Evolutionary conservation across 2,888 invertebrate genomes (phyloP).

Genomic region (Geophilus truncorum): DNA sequence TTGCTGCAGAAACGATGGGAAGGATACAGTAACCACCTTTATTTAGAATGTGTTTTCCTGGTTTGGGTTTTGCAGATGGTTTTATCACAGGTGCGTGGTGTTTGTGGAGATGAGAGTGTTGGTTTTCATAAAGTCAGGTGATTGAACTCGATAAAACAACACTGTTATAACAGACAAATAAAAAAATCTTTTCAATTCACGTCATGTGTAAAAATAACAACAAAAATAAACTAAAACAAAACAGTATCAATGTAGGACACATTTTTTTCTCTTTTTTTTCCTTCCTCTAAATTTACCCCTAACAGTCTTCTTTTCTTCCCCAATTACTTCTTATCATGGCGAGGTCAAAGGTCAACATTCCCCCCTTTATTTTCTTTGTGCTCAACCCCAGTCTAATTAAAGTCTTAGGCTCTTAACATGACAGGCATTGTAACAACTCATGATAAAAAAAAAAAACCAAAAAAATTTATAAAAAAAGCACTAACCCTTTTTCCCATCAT

Average conservation of each 20-base stretch:
- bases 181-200: not conserved
- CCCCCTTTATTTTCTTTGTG: not conserved
- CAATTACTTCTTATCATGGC: not conserved
- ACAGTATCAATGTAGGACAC: not conserved
- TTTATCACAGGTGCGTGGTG: not conserved
- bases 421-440: no score
- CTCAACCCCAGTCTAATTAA: not conserved
- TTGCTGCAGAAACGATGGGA: not conserved
- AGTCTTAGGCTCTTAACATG: not conserved
- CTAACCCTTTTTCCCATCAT: no score
- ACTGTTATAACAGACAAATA: not conserved
- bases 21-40: not conserved
- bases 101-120: not conserved
- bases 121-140: not conserved
- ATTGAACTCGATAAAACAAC: not conserved
- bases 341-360: not conserved
- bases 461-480: no score
- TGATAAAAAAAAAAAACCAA: no score
- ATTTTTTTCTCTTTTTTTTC: no score
- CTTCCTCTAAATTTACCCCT: not conserved
- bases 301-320: not conserved
- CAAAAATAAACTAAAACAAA: not conserved
- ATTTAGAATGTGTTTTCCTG: not conserved
- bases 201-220: not conserved
- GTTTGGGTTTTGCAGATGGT: not conserved